Base-by-base conservation (phyloP, 2,797 vertebrate species). In the Sebastes kiyomatsui region DNA sequence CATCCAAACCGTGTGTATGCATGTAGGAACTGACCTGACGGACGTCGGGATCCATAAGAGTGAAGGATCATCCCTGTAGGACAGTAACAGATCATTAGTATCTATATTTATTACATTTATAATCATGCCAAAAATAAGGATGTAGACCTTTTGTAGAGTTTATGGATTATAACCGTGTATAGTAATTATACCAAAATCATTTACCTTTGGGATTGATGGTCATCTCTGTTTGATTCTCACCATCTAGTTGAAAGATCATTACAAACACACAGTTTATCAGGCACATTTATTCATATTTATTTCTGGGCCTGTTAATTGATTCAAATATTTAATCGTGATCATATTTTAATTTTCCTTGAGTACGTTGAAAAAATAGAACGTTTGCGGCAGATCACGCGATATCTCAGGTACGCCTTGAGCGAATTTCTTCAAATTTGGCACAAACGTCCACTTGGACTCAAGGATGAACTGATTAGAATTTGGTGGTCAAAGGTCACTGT, bases 21-120 rank as follows among this genome's bases (percentile, higher is more conserved):
- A 14, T 42, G 68, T 2, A 55, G 13, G 2, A 42, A 88, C 93
- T 82, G 10, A 94, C 92, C 88, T 82, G 84, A 13, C 52, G 65
- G 73, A 54, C 4, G 4, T 10, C 5, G 56, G 6, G 74, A 32
- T 3, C 7, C 10, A 16, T 22, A 4, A 6, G 38, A 33, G 42
- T 65, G 23, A 22, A 46, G 3, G 16, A 4, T 28, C 59, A 18
- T 67, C 10, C 23, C 89, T 91, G 8, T 32, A n/a, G 25, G 27
- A 67, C 25, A 75, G 81, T 10, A 30, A 68, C 11, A 64, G 8
- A 20, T 67, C 4, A 33, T 79, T 68, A 71, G 20, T 61, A 46
- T 52, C 2, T 35, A 3, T 16, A 18, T 46, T 16, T 46, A 35
- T 74, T 46, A 2, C 3, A 49, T 55, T 58, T 33, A 22, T 38